A percentile compares a stretch with the other conserved stretches of the same genome.
These are phyloP conservation scores for Dipodomys spectabilis DNA, from an alignment of 2,113 vertebrate species.

Conservation along the genomic window DNA sequence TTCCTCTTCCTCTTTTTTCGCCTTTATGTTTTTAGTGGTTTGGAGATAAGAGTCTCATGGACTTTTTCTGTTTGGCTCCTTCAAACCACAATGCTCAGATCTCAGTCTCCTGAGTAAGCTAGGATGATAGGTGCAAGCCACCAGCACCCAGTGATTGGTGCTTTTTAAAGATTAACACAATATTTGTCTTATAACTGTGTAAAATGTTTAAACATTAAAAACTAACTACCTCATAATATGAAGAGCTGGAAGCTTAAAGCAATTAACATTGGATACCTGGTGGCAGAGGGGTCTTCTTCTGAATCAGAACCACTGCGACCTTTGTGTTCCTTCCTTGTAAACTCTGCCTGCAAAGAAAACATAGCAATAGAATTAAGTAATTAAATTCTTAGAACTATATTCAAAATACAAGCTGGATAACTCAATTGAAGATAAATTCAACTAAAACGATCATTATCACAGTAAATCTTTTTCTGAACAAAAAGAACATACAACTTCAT, in stretches of 20 bases:
- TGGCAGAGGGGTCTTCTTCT: constrained; percentile 98
- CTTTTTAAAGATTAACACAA: constrained; percentile 16
- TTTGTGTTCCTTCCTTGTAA: constrained; percentile 98
- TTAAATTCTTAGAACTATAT: neutral
- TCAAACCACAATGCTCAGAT: too few species aligned
- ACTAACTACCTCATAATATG: neutral
- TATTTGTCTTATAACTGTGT: neutral
- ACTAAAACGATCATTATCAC: neutral
- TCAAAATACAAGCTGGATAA: neutral
- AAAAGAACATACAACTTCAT: neutral
- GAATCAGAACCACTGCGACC: constrained; percentile 98
- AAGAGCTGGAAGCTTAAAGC: constrained; percentile 2
- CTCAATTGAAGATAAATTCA: constrained; percentile 31
- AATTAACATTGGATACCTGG: constrained; percentile 90
- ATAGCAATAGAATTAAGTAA: neutral
- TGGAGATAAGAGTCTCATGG: too few species aligned
- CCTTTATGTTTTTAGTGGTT: too few species aligned
- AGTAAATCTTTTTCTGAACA: neutral
- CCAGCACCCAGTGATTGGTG: neutral
- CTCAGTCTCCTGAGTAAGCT: too few species aligned
- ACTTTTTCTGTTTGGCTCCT: too few species aligned
- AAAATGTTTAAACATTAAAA: constrained; percentile 38
- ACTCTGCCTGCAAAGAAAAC: constrained; percentile 90
- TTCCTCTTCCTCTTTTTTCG: too few species aligned
- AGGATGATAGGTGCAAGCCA: too few species aligned